Percentiles rank a stretch among this genome's conserved stretches.
phyloP scores from a whole-genome alignment of 2,888 invertebrate genomes.

The Drosophila parthenogenetica region DNA sequence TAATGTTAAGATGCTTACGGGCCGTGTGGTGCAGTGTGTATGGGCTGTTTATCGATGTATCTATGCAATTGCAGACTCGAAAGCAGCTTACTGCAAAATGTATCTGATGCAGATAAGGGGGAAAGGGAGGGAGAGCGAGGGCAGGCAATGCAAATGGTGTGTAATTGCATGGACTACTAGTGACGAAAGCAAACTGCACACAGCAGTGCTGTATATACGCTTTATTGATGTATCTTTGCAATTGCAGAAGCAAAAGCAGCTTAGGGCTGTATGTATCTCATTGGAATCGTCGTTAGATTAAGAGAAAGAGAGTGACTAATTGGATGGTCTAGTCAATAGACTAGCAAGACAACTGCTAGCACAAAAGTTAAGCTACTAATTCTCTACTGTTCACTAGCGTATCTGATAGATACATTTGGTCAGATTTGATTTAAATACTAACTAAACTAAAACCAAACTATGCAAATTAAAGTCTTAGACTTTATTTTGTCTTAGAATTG shows the following conservation, averaged over 20 bases:
- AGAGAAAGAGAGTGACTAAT: not conserved
- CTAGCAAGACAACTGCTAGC: not conserved
- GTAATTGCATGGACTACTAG: too few relatives aligned
- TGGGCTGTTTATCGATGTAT: not conserved
- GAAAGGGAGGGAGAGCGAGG: not conserved
- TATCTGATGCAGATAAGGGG: not conserved
- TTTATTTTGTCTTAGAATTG: not conserved
- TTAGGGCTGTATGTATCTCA: too few relatives aligned
- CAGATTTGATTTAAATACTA: too few relatives aligned
- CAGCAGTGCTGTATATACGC: too few relatives aligned
- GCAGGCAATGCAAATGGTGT: not conserved
- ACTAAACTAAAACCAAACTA: not conserved
- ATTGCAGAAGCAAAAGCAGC: too few relatives aligned
- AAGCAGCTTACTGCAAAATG: conserved; percentile 1
- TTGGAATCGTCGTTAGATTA: too few relatives aligned
- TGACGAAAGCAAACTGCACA: too few relatives aligned
- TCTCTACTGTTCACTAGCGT: not conserved
- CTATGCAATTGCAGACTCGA: not conserved
- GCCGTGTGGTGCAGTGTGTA: not conserved
- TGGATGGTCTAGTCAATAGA: not conserved
- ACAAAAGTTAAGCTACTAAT: not conserved
- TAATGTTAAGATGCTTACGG: conserved; percentile 12
- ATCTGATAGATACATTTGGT: too few relatives aligned
- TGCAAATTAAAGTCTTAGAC: not conserved
- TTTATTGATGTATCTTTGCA: too few relatives aligned